A percentile compares a stretch with the other conserved stretches of the same genome.
Conservation (phyloP, 2,797 vertebrate genomes). For the Dromococcyx pavoninus region DNA sequence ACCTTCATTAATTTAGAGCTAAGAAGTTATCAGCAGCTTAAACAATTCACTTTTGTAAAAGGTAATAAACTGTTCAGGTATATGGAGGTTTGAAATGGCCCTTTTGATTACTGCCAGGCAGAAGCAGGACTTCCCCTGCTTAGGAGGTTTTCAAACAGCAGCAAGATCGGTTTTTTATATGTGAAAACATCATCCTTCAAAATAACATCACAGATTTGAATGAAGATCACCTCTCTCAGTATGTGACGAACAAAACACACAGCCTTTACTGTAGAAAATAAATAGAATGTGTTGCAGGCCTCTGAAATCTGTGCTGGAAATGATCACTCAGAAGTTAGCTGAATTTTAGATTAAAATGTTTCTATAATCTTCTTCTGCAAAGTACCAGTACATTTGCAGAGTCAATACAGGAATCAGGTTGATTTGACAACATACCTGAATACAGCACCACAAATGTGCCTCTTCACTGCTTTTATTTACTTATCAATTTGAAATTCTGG, state of each 20-base stretch:
- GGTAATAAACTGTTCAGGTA: background rate
- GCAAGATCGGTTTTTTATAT: background rate
- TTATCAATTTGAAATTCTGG: background rate
- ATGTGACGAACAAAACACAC: background rate
- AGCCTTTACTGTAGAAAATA: constrained; percentile 35
- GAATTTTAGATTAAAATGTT: background rate
- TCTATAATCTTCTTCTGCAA: background rate
- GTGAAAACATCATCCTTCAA: background rate
- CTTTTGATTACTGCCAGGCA: background rate
- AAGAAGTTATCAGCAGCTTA: background rate
- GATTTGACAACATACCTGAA: background rate
- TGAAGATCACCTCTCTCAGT: background rate
- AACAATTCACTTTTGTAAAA: background rate
- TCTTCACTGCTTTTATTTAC: background rate
- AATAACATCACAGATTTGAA: constrained; percentile 7
- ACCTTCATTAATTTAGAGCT: background rate
- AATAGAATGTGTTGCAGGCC: background rate
- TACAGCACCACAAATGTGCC: background rate
- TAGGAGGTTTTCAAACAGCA: background rate
- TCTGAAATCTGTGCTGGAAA: background rate
- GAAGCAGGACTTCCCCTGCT: background rate
- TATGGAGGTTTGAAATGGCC: background rate
- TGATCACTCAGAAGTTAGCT: background rate
- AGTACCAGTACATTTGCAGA: background rate
- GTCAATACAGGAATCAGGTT: background rate